Evolutionary conservation across 1,140 invertebrate species (phyloP).

Genomic region (Lepidurus arcticus): DNA sequence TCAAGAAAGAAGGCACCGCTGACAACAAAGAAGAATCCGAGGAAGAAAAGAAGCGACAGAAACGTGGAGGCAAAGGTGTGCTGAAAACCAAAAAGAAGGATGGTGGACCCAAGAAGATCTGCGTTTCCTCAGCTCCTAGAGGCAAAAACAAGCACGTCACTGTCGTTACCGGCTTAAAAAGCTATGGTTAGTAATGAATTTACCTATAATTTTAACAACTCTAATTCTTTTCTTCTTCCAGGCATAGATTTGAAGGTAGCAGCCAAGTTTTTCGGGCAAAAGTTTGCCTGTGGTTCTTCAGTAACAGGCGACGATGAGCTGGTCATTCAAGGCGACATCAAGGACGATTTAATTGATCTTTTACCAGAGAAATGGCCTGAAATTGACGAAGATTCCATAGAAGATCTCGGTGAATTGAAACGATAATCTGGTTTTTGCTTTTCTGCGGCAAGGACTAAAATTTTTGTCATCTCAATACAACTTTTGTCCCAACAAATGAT

Average conservation of each 20-base stretch:
- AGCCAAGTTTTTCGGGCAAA: constrained; percentile 93
- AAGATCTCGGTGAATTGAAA: constrained; percentile 53
- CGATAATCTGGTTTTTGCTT: constrained; percentile 41
- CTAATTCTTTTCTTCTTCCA: constrained; percentile 44
- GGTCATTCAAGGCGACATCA: constrained; percentile 97
- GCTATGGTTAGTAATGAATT: constrained; percentile 54
- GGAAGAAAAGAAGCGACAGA: constrained; percentile 90
- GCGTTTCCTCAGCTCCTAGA: constrained; percentile 81
- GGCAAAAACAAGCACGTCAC: constrained; percentile 88
- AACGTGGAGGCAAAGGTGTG: constrained; percentile 81
- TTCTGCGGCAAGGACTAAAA: constrained; percentile 6
- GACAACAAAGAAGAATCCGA: constrained; percentile 62
- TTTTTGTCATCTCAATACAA: not conserved
- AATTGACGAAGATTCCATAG: constrained; percentile 55
- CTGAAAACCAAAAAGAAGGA: constrained; percentile 75
- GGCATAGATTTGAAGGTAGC: constrained; percentile 97
- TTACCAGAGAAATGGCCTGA: constrained; percentile 95
- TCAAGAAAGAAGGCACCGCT: constrained; percentile 39
- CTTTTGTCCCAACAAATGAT: not conserved
- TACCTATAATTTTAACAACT: constrained; percentile 35
- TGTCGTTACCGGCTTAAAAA: constrained; percentile 53
- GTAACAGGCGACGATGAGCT: constrained; percentile 99
- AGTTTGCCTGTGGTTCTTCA: constrained; percentile 97
- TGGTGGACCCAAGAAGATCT: constrained; percentile 67
- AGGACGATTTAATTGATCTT: constrained; percentile 94